phyloP scores from a whole-genome alignment of 2,888 invertebrate species.

The Muschampia plurimacula region DNA sequence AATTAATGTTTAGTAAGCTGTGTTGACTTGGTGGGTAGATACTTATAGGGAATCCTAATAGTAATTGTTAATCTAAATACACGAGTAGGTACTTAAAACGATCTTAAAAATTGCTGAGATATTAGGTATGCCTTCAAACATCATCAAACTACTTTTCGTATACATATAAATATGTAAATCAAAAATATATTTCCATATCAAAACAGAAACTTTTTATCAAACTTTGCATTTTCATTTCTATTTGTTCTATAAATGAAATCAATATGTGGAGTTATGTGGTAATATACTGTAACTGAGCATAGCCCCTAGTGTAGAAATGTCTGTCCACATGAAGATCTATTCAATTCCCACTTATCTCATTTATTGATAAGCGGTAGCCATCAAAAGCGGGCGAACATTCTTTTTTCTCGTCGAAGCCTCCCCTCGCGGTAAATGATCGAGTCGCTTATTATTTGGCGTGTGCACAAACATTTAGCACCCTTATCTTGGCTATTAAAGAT shows the following conservation, averaged over 20 bases:
- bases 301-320: constrained; percentile 43
- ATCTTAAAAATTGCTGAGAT: too few relatives aligned
- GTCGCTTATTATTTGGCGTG: constrained; percentile 84
- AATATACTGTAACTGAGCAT: not conserved
- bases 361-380: constrained; percentile 66
- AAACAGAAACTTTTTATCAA: too few relatives aligned
- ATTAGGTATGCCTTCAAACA: too few relatives aligned
- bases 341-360: constrained; percentile 72
- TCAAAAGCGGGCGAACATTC: constrained; percentile 60
- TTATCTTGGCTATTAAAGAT: constrained; percentile 84
- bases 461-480: constrained; percentile 83
- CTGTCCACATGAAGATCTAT: constrained; percentile 51
- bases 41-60: too few relatives aligned
- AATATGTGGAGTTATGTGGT: not conserved
- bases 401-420: constrained; percentile 68
- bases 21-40: too few relatives aligned
- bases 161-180: too few relatives aligned
- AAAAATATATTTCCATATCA: not conserved
- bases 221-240: too few relatives aligned
- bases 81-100: too few relatives aligned
- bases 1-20: too few relatives aligned
- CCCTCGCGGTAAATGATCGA: constrained; percentile 81
- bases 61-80: too few relatives aligned
- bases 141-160: too few relatives aligned
- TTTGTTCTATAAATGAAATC: too few relatives aligned